Conservation (phyloP, 1,140 invertebrate genomes). For the Plutomurus gul region DNA sequence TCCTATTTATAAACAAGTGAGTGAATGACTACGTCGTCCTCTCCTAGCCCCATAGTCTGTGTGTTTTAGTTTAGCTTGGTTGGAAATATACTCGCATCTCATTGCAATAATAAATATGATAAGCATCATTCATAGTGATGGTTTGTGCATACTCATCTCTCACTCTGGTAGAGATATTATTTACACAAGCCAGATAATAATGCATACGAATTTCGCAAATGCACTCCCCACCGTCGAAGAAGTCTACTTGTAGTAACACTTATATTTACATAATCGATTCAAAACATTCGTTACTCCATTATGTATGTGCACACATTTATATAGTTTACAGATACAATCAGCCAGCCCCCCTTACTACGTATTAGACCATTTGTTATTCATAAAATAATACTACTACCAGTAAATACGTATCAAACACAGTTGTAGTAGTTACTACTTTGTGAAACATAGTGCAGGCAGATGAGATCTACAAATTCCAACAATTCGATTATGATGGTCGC, state of each 20-base stretch:
- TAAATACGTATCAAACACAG: too few relatives aligned
- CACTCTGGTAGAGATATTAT: too few relatives aligned
- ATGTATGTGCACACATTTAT: neutral
- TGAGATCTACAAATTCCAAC: too few relatives aligned
- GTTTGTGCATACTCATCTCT: neutral
- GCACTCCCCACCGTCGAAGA: neutral
- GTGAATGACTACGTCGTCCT: neutral
- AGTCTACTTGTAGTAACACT: too few relatives aligned
- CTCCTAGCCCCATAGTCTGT: neutral
- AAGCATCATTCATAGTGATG: slow-evolving; percentile 6
- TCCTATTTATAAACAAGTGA: slow-evolving; percentile 8
- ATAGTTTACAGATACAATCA: too few relatives aligned
- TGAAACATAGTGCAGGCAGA: too few relatives aligned
- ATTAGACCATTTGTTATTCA: too few relatives aligned
- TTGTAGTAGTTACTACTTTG: too few relatives aligned
- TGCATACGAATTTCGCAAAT: neutral
- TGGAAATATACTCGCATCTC: neutral
- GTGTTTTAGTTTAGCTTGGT: neutral
- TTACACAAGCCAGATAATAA: neutral
- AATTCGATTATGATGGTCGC: too few relatives aligned
- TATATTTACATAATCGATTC: neutral
- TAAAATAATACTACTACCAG: too few relatives aligned
- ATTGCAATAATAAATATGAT: neutral
- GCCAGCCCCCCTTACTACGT: too few relatives aligned
- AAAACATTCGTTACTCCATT: neutral